Evolutionary conservation across 2,113 vertebrate species (phyloP).

Genomic region (Megaceryle maxima): DNA sequence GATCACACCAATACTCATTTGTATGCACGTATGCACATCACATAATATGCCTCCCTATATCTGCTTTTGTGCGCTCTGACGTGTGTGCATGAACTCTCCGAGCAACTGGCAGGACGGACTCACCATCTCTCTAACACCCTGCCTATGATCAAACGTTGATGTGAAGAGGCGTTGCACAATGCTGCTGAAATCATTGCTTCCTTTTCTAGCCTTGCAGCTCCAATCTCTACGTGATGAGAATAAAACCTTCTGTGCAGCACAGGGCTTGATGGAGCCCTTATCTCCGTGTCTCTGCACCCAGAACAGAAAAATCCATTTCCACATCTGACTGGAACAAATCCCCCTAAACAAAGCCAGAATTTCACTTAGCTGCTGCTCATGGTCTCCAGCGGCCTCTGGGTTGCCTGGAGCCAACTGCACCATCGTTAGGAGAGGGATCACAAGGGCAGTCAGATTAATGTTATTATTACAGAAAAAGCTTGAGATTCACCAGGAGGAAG

Average conservation of each 20-base stretch:
- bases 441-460: neutral
- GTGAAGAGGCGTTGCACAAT: constrained; percentile 7
- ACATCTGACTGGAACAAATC: neutral
- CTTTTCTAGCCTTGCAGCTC: constrained; percentile 29
- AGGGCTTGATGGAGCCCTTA: constrained; percentile 35
- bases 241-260: constrained; percentile 43
- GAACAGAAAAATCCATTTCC: constrained; percentile 36
- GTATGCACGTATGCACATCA: neutral
- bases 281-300: neutral
- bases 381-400: neutral
- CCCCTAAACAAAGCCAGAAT: neutral
- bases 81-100: fast-evolving
- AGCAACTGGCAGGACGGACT: neutral
- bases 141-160: neutral
- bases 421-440: neutral
- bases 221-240: constrained; percentile 18
- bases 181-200: constrained; percentile 9
- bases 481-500: neutral
- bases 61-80: neutral
- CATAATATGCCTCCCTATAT: neutral
- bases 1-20: neutral
- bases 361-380: neutral
- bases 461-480: neutral
- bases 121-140: neutral
- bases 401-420: neutral